These are phyloP conservation scores for Leptopilina myrica DNA, from an alignment of 2,888 invertebrate genomes.

Conservation along the genomic window DNA sequence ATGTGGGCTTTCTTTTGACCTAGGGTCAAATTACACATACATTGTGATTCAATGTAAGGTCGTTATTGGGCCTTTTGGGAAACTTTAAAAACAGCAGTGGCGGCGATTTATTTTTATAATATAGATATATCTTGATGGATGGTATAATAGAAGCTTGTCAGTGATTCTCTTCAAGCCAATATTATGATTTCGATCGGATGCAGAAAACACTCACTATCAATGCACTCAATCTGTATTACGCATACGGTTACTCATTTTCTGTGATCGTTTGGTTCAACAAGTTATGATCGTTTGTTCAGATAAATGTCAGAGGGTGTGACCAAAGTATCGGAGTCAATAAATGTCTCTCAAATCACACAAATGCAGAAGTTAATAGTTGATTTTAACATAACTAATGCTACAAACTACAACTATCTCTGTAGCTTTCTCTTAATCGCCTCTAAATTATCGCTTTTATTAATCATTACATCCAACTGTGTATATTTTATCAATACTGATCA, in stretches of 20 bases:
- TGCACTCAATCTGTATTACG: background rate
- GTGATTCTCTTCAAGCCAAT: background rate
- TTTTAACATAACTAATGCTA: conserved; percentile 14
- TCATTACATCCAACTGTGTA: too few relatives aligned
- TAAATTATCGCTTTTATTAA: background rate
- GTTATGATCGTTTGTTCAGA: conserved; percentile 23
- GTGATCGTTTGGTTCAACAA: conserved; percentile 24
- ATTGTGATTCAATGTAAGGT: too few relatives aligned
- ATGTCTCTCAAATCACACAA: conserved; percentile 24
- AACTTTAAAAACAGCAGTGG: too few relatives aligned
- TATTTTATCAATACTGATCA: too few relatives aligned
- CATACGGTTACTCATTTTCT: conserved; percentile 27
- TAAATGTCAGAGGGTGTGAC: conserved; percentile 22
- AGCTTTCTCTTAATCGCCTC: background rate
- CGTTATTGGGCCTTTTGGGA: too few relatives aligned
- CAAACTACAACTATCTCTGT: background rate
- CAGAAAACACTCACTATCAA: conserved; percentile 17
- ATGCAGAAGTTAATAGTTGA: conserved; percentile 6
- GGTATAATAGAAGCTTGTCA: conserved; percentile 17
- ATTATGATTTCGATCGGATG: conserved; percentile 1
- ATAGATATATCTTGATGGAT: conserved; percentile 5
- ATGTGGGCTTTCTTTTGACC: too few relatives aligned
- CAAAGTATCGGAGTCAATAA: conserved; percentile 29
- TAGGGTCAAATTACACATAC: too few relatives aligned
- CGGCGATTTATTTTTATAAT: background rate